Evolutionary conservation across 2,797 vertebrate genomes (phyloP), one percentile per base, ranked within the genome.

Genomic region (Mycteria americana): DNA sequence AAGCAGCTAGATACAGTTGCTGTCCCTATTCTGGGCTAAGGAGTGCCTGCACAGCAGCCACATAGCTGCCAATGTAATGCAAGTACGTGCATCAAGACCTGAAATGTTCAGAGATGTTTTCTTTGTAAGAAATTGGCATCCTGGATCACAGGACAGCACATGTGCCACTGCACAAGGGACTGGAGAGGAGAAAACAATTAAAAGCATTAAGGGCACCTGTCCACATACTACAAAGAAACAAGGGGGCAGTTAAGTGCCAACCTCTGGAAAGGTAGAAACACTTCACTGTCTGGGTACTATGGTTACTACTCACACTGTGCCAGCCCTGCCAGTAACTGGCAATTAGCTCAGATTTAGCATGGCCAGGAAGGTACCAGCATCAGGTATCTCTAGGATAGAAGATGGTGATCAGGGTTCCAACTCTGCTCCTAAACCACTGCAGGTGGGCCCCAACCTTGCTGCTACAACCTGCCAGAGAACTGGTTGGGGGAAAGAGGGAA

Each of bases 21-120:
- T 60, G 84, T 30, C 84, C 60, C 57, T 77, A 9, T 16, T 72
- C 86, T n/a, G 33, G 37, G 70, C 77, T 51, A 37, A 68, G 73
- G 60, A 86, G 68, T 3, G 18, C 46, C 86, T 11, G 68, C 76
- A 33, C 35, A 50, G 72, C 75, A 43, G 92, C 46, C 76, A 82
- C 50, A 65, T 15, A 89, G 74, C 88, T 63, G 90, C 84, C 35
- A 21, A 2, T 28, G 31, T 15, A 67, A 79, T 1, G 10, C 67
- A 25, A n/a, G 33, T 39, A 24, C 0, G 0, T 6, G 33, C 28
- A 53, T 19, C 33, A 11, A 45, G 76, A 64, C 35, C 60, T 3
- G 0, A 59, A 81, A 54, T 9, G 54, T 63, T 77, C 28, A 0
- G 0, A 62, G 56, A 27, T 17, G 31, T 19, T 57, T 62, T 75